phyloP scores from a whole-genome alignment of 2,797 vertebrate species.

The Eidolon dupreanum region DNA sequence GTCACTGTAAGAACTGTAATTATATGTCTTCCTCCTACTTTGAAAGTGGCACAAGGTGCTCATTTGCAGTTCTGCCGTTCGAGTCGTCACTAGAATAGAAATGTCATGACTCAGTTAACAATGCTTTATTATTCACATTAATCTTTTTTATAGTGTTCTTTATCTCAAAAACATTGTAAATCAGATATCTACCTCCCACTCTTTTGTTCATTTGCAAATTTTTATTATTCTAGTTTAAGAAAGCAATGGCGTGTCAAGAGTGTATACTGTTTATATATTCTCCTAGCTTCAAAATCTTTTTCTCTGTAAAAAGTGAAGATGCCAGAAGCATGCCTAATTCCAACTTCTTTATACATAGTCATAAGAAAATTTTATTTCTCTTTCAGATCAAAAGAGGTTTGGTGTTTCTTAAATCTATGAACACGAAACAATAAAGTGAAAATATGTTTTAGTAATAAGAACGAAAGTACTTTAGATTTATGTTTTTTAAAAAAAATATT shows the following conservation, averaged over 20 bases:
- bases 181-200: conserved; percentile 88
- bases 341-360: conserved; percentile 55
- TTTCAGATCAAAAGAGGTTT: conserved; percentile 1
- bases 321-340: conserved; percentile 64
- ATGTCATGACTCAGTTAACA: conserved; percentile 90
- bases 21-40: conserved; percentile 88
- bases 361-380: not conserved
- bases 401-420: conserved; percentile 31
- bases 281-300: conserved; percentile 83
- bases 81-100: conserved; percentile 86
- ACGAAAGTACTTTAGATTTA: not conserved
- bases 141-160: conserved; percentile 89
- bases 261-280: conserved; percentile 85
- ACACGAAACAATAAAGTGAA: not conserved
- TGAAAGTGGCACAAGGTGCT: conserved; percentile 86
- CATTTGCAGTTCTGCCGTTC: conserved; percentile 86
- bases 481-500: not conserved
- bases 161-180: conserved; percentile 90
- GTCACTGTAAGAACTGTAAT: conserved; percentile 87
- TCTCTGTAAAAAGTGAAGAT: conserved; percentile 80
- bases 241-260: conserved; percentile 86
- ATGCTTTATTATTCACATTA: conserved; percentile 89
- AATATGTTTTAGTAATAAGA: not conserved
- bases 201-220: conserved; percentile 90
- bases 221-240: conserved; percentile 88